Evolutionary conservation across 2,888 invertebrate species (phyloP).

Genomic region (Lottia scabra): DNA sequence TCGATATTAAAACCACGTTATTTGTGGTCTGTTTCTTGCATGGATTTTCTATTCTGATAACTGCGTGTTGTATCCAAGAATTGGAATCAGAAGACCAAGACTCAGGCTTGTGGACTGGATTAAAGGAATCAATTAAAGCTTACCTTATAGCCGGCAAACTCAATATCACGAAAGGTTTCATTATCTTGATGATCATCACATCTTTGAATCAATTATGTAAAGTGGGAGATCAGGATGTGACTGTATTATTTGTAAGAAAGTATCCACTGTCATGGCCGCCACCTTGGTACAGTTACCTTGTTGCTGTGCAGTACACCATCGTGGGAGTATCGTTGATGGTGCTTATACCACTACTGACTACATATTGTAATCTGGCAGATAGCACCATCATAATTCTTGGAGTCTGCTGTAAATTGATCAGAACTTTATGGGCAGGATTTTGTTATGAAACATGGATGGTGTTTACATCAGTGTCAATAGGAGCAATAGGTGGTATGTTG

Average conservation of each 20-base stretch:
- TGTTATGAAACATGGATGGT: constrained; percentile 60
- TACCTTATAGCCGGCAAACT: constrained; percentile 43
- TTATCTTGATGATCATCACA: constrained; percentile 53
- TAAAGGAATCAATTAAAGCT: constrained; percentile 53
- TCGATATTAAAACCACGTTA: constrained; percentile 51
- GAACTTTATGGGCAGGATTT: constrained; percentile 54
- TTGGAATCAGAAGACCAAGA: constrained; percentile 5
- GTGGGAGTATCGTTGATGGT: constrained; percentile 64
- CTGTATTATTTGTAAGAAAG: constrained; percentile 61
- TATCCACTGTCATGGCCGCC: constrained; percentile 63
- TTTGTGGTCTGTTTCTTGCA: constrained; percentile 55
- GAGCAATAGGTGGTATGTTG: constrained; percentile 62
- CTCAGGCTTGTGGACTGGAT: constrained; percentile 38
- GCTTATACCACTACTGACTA: constrained; percentile 61
- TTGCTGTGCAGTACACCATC: constrained; percentile 65
- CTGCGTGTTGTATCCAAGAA: constrained; percentile 44
- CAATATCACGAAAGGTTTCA: constrained; percentile 43
- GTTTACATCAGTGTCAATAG: constrained; percentile 58
- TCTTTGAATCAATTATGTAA: constrained; percentile 60
- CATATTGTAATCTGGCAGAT: constrained; percentile 53
- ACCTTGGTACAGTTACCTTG: constrained; percentile 64
- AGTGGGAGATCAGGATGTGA: constrained; percentile 66
- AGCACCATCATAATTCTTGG: constrained; percentile 59
- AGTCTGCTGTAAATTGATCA: constrained; percentile 59
- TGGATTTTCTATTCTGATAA: constrained; percentile 51